phyloP scores from a whole-genome alignment of 2,113 vertebrate species.

The Clarias magur region DNA sequence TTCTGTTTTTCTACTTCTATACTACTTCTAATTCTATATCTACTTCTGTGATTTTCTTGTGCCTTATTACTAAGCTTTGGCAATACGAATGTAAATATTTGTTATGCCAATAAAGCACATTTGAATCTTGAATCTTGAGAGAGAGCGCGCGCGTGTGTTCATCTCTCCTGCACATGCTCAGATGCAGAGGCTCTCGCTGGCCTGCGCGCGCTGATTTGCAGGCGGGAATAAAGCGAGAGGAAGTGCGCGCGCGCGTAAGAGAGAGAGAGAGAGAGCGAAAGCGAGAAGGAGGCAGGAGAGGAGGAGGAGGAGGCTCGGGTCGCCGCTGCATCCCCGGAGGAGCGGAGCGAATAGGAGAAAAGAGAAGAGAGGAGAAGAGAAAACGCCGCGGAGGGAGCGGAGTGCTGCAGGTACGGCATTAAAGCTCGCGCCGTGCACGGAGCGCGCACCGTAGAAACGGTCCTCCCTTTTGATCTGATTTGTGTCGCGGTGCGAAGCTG shows the following conservation, averaged over 20 bases:
- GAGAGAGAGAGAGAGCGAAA: slow-evolving; percentile 61
- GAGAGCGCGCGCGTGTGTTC: slow-evolving; percentile 7
- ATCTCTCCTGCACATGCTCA: slow-evolving; percentile 65
- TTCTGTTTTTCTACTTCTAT: too few species aligned
- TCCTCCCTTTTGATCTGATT: not conserved
- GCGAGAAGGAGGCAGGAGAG: slow-evolving; percentile 50
- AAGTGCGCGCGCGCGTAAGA: slow-evolving; percentile 32
- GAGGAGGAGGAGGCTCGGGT: slow-evolving; percentile 58
- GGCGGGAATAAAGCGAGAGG: slow-evolving; percentile 53
- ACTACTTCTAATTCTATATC: too few species aligned
- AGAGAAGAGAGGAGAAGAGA: slow-evolving; percentile 61
- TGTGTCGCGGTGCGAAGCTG: not conserved
- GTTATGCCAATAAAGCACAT: too few species aligned
- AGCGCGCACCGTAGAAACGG: not conserved
- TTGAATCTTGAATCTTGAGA: too few species aligned
- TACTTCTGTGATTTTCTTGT: too few species aligned
- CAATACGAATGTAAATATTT: too few species aligned
- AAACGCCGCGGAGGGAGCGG: slow-evolving; percentile 66
- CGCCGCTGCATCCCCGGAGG: slow-evolving; percentile 68
- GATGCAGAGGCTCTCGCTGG: slow-evolving; percentile 30
- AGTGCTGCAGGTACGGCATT: slow-evolving; percentile 69
- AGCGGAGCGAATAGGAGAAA: slow-evolving; percentile 51
- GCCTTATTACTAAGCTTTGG: too few species aligned
- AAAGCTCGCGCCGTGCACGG: not conserved
- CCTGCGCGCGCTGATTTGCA: slow-evolving; percentile 56